phyloP scores from a whole-genome alignment of 2,113 vertebrate genomes.

The Indri indri region DNA sequence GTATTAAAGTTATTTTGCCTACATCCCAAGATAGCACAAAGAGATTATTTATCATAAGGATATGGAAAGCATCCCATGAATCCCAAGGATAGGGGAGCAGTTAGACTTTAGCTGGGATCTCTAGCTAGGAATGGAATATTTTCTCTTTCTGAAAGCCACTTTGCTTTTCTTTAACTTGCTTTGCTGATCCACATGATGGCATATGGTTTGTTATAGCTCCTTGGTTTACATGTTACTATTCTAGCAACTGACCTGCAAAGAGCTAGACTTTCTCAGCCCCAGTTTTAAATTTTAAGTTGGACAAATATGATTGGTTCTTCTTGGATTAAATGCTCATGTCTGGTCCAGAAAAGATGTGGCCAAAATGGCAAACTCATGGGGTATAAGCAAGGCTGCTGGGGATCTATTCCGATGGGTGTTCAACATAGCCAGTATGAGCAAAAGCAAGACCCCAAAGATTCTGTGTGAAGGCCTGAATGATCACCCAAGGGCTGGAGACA shows the following conservation, averaged over 20 bases:
- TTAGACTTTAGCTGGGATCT: neutral
- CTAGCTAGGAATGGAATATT: neutral
- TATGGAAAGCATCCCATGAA: neutral
- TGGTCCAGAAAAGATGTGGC: neutral
- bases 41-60: neutral
- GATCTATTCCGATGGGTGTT: neutral
- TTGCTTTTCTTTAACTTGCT: neutral
- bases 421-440: neutral
- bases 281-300: neutral
- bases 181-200: neutral
- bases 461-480: neutral
- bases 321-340: neutral
- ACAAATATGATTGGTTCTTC: neutral
- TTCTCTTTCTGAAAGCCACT: neutral
- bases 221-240: neutral
- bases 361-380: neutral
- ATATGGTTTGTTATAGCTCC: neutral
- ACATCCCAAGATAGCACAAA: neutral
- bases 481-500: neutral
- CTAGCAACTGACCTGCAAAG: neutral
- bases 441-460: neutral
- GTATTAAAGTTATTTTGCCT: conserved; percentile 23
- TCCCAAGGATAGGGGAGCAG: neutral
- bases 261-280: neutral
- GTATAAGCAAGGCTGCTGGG: neutral